Base-by-base conservation (phyloP, 2,113 vertebrate genomes). In the Charadrius vociferus region DNA sequence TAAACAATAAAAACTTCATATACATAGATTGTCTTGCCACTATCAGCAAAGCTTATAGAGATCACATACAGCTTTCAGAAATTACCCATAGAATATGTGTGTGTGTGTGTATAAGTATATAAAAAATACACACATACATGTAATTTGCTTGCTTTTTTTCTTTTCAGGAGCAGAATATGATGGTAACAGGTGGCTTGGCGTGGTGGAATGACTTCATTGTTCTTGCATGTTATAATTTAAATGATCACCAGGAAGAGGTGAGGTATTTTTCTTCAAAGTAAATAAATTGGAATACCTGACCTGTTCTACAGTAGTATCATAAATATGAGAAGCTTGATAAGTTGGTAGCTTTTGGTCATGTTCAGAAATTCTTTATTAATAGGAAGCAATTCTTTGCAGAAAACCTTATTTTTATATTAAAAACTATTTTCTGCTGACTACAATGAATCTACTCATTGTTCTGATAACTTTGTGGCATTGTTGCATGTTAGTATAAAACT, bases 191-290 rank as follows among this genome's bases (percentile, higher is more conserved):
- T 85, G 99, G 99, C 75, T 98, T 99, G 92, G 99, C 99, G 8
- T 99, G 99, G 99, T 99, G 99, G 99, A 99, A 99, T 59, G 99
- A 99, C 95, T 99, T 99, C 97, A 99, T 99, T 91, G 99, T 99
- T 88, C 98, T 99, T 96, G 99, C 99, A 39, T 99, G 99, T 98
- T 99, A 99, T 92, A 99, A 99, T 96, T 98, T 99, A 96, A 99
- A 97, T 91, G 99, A 99, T 95, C 99, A 93, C 84, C 99, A 99
- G 95, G 99, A 99, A 97, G 99, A 99, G 99, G 99, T 99, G 95
- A 98, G 86, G 15, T 81, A 34, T 39, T 71, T 92, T 92, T 93
- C 49, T 97, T 79, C 67, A 17, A 93, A 74, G 21, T 74, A 68
- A 55, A 67, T n/a, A n/a, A 52, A 26, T 29, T 17, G 67, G 23